Evolutionary conservation across 2,113 vertebrate species (phyloP).

Genomic region (Crotalus viridis): DNA sequence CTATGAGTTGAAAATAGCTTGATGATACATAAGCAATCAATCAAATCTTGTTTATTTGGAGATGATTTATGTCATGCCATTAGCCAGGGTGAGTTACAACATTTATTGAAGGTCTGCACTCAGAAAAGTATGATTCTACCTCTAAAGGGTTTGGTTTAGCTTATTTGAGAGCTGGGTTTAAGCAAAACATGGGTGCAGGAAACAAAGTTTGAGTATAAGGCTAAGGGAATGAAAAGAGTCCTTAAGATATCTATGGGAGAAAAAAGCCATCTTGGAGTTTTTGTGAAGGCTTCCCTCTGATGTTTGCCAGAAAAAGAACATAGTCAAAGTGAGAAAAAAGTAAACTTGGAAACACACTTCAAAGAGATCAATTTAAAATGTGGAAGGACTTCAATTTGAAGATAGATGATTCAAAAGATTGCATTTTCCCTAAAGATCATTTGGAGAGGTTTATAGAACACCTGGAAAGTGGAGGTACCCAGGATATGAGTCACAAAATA

Average conservation of each 20-base stretch:
- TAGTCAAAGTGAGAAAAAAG: neutral
- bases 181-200: neutral
- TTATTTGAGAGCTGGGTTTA: neutral
- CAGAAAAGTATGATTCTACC: neutral
- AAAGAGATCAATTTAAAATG: neutral
- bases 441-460: neutral
- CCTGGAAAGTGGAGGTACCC: neutral
- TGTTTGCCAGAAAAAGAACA: neutral
- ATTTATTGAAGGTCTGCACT: neutral
- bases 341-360: neutral
- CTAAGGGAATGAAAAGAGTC: neutral
- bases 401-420: neutral
- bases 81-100: neutral
- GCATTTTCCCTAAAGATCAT: neutral
- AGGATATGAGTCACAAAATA: neutral
- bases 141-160: neutral
- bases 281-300: neutral
- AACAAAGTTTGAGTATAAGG: neutral
- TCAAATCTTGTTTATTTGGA: neutral
- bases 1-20: neutral
- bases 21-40: neutral
- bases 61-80: neutral
- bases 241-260: neutral
- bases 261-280: neutral
- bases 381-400: neutral